Percentiles rank a stretch among this genome's conserved stretches.
phyloP scores from a whole-genome alignment of 2,888 invertebrate species.

The Odiellus spinosus region DNA sequence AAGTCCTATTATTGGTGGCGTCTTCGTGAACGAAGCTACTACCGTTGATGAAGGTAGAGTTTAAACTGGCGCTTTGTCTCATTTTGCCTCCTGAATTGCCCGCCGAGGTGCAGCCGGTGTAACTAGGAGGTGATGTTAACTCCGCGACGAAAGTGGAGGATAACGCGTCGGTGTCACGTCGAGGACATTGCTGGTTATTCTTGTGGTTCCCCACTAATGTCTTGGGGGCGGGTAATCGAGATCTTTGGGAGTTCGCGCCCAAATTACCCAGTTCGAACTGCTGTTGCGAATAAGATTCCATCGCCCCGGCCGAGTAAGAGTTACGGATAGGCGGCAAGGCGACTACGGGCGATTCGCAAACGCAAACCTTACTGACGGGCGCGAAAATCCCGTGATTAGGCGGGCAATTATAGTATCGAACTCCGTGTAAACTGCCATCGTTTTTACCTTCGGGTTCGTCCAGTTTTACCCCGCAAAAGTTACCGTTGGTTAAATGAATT shows the following conservation, averaged over 20 bases:
- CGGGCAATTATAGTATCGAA: slow-evolving; percentile 44
- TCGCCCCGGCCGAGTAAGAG: not conserved
- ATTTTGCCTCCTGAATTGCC: too few species aligned
- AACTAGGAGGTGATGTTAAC: too few species aligned
- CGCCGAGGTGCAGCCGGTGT: too few species aligned
- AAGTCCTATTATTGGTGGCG: too few species aligned
- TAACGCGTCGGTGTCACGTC: too few species aligned
- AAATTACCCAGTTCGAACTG: not conserved
- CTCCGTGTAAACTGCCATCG: slow-evolving; percentile 44
- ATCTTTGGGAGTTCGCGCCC: not conserved
- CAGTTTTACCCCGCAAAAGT: slow-evolving; percentile 49
- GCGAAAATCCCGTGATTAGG: slow-evolving; percentile 45
- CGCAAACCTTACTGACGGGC: slow-evolving; percentile 39
- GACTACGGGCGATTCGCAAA: not conserved
- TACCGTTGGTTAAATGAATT: slow-evolving; percentile 39
- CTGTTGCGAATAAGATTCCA: not conserved
- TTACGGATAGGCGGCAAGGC: not conserved
- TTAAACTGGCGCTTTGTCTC: too few species aligned
- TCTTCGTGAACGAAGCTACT: too few species aligned
- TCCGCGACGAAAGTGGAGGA: too few species aligned
- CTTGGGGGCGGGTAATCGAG: slow-evolving; percentile 1
- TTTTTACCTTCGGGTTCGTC: slow-evolving; percentile 41
- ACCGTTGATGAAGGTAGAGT: too few species aligned
- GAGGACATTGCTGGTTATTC: too few species aligned
- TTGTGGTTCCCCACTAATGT: too few species aligned